A percentile compares a stretch with the other conserved stretches of the same genome.
These are phyloP conservation scores for Achroia grisella DNA, from an alignment of 1,140 invertebrate species.

Conservation along the genomic window DNA sequence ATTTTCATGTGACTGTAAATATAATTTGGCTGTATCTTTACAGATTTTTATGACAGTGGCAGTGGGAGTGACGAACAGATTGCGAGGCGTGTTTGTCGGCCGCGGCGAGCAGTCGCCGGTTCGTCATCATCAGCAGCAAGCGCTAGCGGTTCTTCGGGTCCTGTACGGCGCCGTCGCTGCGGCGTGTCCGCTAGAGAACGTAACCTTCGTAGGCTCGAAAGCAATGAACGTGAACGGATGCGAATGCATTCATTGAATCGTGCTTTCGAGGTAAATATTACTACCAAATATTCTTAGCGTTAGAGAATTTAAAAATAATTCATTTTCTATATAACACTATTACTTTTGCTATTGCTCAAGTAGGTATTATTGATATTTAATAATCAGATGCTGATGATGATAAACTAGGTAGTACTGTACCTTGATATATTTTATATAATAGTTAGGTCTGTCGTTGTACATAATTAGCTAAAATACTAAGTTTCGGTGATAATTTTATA, in stretches of 20 bases:
- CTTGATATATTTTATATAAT: too few species aligned
- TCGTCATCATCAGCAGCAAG: slow-evolving; percentile 37
- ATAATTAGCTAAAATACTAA: too few species aligned
- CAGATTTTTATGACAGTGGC: slow-evolving; percentile 58
- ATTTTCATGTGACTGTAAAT: background rate
- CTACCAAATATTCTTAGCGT: too few species aligned
- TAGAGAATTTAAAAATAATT: too few species aligned
- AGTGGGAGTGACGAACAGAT: slow-evolving; percentile 50
- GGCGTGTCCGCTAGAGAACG: slow-evolving; percentile 85
- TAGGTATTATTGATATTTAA: too few species aligned
- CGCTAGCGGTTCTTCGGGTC: slow-evolving; percentile 22
- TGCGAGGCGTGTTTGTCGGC: slow-evolving; percentile 30
- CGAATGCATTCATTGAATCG: slow-evolving; percentile 95
- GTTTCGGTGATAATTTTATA: too few species aligned
- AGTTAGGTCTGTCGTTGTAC: too few species aligned
- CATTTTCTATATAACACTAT: too few species aligned
- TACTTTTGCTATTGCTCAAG: too few species aligned
- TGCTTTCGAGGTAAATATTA: slow-evolving; percentile 85
- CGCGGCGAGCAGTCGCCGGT: slow-evolving; percentile 32
- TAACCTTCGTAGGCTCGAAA: slow-evolving; percentile 89
- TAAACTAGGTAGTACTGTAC: too few species aligned
- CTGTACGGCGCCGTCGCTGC: slow-evolving; percentile 66
- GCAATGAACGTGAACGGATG: slow-evolving; percentile 93
- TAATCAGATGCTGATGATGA: too few species aligned
- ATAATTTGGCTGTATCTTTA: slow-evolving; percentile 5